Percentiles rank a stretch among this genome's conserved stretches.
phyloP scores from a whole-genome alignment of 2,113 vertebrate genomes.

The Apteryx mantelli region DNA sequence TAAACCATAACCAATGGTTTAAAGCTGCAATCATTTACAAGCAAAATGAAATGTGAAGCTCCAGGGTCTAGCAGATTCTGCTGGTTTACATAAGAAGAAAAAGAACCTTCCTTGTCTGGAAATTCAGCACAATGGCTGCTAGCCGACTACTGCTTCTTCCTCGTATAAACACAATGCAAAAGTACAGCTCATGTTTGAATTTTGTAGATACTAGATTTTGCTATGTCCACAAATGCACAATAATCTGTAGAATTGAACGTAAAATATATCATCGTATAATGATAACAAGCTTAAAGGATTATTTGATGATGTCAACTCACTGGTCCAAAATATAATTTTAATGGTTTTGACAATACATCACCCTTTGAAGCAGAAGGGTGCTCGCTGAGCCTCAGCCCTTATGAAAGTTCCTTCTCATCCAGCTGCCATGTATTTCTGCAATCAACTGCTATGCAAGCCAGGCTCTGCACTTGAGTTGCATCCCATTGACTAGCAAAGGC shows the following conservation, averaged over 20 bases:
- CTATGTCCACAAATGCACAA: not conserved
- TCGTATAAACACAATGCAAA: not conserved
- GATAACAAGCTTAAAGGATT: not conserved
- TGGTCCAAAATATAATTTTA: not conserved
- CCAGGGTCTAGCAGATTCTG: not conserved
- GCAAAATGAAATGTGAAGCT: not conserved
- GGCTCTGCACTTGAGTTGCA: not conserved
- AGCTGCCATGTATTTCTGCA: not conserved
- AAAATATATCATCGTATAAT: not conserved
- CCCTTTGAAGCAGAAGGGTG: not conserved
- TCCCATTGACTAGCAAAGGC: not conserved
- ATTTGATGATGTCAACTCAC: not conserved
- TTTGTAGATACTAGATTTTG: not conserved
- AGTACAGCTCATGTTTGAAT: not conserved
- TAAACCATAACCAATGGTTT: slow-evolving; percentile 49
- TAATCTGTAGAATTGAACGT: not conserved
- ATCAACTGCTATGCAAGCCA: not conserved
- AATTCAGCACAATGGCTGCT: not conserved
- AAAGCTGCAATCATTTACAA: slow-evolving; percentile 16
- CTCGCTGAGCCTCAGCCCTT: not conserved
- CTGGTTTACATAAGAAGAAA: not conserved
- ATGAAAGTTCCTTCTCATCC: not conserved
- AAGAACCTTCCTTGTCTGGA: not conserved
- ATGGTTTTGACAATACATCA: not conserved
- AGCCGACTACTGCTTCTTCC: not conserved